phyloP scores from a whole-genome alignment of 2,113 vertebrate genomes.

The Oxyruncus cristatus region DNA sequence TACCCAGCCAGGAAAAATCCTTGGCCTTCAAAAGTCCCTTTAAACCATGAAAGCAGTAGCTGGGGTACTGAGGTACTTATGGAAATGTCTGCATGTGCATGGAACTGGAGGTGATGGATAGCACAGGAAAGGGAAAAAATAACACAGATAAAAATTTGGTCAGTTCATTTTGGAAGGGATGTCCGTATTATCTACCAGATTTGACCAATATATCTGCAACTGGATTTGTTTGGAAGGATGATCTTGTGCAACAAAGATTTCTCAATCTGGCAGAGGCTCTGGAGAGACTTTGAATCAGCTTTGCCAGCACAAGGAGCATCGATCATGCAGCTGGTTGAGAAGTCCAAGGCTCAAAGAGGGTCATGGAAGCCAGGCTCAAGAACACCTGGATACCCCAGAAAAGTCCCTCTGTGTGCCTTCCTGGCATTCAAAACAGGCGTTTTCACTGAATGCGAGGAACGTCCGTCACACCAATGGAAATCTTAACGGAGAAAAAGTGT shows the following conservation, averaged over 20 bases:
- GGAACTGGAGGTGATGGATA: not conserved
- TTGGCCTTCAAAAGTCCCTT: not conserved
- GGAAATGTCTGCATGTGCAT: not conserved
- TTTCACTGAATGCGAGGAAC: not conserved
- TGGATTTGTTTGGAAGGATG: not conserved
- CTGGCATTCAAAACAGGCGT: not conserved
- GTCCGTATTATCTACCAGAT: not conserved
- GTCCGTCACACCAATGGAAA: not conserved
- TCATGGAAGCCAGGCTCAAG: not conserved
- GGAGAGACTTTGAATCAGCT: not conserved
- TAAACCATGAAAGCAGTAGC: not conserved
- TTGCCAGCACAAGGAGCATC: not conserved
- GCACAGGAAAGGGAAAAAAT: not conserved
- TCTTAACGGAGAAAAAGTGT: not conserved
- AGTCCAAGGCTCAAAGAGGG: not conserved
- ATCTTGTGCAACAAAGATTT: not conserved
- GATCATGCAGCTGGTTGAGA: too few species aligned
- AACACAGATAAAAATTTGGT: not conserved
- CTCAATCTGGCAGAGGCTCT: not conserved
- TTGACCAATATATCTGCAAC: not conserved
- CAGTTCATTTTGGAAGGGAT: not conserved
- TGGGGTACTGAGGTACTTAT: not conserved
- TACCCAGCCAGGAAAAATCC: not conserved
- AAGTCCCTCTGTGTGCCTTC: not conserved
- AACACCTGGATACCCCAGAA: not conserved